Evolutionary conservation across 2,888 invertebrate species (phyloP), one percentile per base, ranked within the genome.

Genomic region (Phalera bucephala): DNA sequence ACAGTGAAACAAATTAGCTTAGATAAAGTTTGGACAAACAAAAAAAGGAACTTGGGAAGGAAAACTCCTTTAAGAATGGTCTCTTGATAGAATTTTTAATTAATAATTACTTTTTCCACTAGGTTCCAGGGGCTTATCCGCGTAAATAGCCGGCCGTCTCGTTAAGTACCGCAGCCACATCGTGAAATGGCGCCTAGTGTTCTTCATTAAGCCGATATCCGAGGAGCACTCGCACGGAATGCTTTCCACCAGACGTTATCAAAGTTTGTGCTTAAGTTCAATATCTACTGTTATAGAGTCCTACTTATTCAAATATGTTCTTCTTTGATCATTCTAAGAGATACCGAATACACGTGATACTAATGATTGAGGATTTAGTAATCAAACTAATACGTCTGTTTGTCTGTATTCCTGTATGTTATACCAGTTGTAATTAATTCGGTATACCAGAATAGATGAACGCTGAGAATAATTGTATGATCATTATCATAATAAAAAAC

Each of bases 191-290:
- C 51, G 56, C 54, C 48, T 64, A 76, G 69, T 71, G 71, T 66
- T 72, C 72, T 78, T 79, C 73, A 76, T 79, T 77, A 77, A 66
- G 65, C 65, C 75, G 69, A 75, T 74, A 75, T 68, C 73, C 66
- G 60, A 53, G 41, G 52, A 52, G 47, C 53, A 56, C 47, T 52
- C 53, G 58, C 58, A 52, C 57, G 49, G 57, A 57, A 45, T 45
- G 44, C 43, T 33, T 55, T 52, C 38, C 37, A 33, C 33, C 30
- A 36, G 38, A 34, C 31, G 42, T 45, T 52, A 17, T 17, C 17
- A 3, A 17, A 3, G 3, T 17, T n/a, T n/a, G n/a, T n/a, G n/a
- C n/a, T n/a, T n/a, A n/a, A n/a, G n/a, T n/a, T n/a, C n/a, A n/a
- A n/a, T n/a, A n/a, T n/a, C n/a, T n/a, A n/a, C n/a, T n/a, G n/a